These are phyloP conservation scores for Rosalia funebris DNA, from an alignment of 2,888 invertebrate genomes.

Conservation along the genomic window DNA sequence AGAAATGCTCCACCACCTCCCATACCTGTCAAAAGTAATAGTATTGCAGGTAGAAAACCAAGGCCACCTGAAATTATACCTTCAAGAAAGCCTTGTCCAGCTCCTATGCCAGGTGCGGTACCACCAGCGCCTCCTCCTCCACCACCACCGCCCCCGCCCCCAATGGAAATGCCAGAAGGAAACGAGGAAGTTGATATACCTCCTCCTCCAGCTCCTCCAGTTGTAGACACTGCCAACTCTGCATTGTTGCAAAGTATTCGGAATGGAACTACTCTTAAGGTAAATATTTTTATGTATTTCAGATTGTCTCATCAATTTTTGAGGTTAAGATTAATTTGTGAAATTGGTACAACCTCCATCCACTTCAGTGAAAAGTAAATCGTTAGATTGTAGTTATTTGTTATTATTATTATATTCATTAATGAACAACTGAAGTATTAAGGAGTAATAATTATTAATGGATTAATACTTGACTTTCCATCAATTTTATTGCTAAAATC, in stretches of 20 bases:
- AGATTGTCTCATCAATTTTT: too few relatives aligned
- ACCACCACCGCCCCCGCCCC: conserved; percentile 46
- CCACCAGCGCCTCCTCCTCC: conserved; percentile 48
- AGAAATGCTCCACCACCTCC: conserved; percentile 63
- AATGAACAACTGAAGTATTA: too few relatives aligned
- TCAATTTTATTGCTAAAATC: too few relatives aligned
- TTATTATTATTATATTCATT: too few relatives aligned
- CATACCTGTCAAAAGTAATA: conserved; percentile 40
- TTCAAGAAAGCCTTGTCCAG: conserved; percentile 15
- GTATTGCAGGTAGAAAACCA: conserved; percentile 41
- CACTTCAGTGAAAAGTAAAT: too few relatives aligned
- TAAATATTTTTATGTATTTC: too few relatives aligned
- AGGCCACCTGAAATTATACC: conserved; percentile 1
- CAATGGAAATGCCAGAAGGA: conserved; percentile 16
- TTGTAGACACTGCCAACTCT: conserved; percentile 68
- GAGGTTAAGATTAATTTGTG: neutral
- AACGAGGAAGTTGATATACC: conserved; percentile 20
- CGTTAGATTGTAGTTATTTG: too few relatives aligned
- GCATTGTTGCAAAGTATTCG: conserved; percentile 89
- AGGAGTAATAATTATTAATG: too few relatives aligned
- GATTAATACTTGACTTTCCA: too few relatives aligned
- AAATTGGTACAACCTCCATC: too few relatives aligned
- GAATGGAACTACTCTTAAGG: conserved; percentile 80
- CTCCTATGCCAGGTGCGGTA: conserved; percentile 2
- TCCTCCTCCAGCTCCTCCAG: conserved; percentile 49